Evolutionary conservation across 2,888 invertebrate genomes (phyloP), one percentile per base, ranked within the genome.

Genomic region (Bembecia ichneumoniformis): DNA sequence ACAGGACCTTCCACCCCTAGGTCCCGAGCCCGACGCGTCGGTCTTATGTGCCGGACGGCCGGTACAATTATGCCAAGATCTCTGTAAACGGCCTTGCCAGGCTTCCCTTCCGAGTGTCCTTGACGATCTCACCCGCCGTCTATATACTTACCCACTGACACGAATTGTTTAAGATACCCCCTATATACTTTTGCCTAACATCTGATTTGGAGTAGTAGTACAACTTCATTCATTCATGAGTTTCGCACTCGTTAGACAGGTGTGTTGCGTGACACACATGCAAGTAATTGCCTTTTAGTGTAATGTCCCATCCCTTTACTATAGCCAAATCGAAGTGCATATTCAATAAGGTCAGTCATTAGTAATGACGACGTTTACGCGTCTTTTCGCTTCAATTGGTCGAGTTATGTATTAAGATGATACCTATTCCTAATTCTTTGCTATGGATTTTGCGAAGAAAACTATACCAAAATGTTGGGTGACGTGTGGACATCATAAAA

Each of bases 1-100:
- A 87, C 82, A 83, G 84, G 83, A 82, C 84, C 80, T 78, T 77
- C 80, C 77, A 82, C 80, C 82, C 77, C 72, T 63, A 71, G 76
- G 69, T 68, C 74, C 76, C 75, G 74, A 74, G 68, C 74, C 76
- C 75, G 74, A 74, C 74, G 71, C 76, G 71, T 72, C 76, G 71
- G 68, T 74, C 76, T 70, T 76, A 74, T 75, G 71, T 74, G 74
- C 74, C 72, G 68, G 74, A 53, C 58, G 55, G 49, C 51, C 56
- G 51, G 54, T 52, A 56, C 55, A 61, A 59, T 63, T 63, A 68
- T 71, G 66, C 64, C 64, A 64, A 73, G 64, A 68, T 71, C 70
- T 71, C 63, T 61, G 66, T 67, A 65, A 28, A 71, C 70, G 64
- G 66, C 72, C 71, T 66, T 64, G 64, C 58, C 60, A 67, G 71